Conservation (phyloP, 2,113 vertebrate genomes). For the Uria lomvia region DNA sequence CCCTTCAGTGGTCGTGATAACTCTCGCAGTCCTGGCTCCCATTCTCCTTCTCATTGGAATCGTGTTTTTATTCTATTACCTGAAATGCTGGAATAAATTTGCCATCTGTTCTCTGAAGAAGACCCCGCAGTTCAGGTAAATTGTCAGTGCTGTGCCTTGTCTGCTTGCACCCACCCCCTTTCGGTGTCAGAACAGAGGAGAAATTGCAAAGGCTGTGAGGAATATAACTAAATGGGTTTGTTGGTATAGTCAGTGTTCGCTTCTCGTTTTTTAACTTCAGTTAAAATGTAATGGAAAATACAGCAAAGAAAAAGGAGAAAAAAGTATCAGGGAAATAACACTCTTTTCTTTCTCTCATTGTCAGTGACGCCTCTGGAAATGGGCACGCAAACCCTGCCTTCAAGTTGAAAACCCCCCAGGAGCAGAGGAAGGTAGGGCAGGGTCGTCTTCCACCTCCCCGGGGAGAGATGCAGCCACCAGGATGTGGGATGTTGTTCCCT, state of each 20-base stretch:
- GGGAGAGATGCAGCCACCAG: neutral
- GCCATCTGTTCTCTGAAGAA: conserved; percentile 53
- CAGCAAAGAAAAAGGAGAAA: neutral
- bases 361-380: conserved; percentile 64
- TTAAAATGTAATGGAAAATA: neutral
- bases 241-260: neutral
- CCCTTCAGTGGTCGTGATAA: neutral
- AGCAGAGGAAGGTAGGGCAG: conserved; percentile 78
- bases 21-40: conserved; percentile 42
- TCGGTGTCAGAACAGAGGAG: neutral
- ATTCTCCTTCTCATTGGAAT: conserved; percentile 51
- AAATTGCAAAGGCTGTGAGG: neutral
- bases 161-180: neutral
- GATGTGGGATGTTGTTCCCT: neutral
- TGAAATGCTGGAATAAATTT: conserved; percentile 64
- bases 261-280: neutral
- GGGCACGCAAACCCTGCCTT: conserved; percentile 89
- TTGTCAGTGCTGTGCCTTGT: neutral
- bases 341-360: neutral
- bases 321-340: neutral
- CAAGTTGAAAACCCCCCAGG: conserved; percentile 80
- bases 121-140: conserved; percentile 68
- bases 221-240: neutral
- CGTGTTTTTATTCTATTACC: conserved; percentile 39
- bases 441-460: neutral